Evolutionary conservation across 1,140 invertebrate genomes (phyloP).

Genomic region (Berghia stephanieae): DNA sequence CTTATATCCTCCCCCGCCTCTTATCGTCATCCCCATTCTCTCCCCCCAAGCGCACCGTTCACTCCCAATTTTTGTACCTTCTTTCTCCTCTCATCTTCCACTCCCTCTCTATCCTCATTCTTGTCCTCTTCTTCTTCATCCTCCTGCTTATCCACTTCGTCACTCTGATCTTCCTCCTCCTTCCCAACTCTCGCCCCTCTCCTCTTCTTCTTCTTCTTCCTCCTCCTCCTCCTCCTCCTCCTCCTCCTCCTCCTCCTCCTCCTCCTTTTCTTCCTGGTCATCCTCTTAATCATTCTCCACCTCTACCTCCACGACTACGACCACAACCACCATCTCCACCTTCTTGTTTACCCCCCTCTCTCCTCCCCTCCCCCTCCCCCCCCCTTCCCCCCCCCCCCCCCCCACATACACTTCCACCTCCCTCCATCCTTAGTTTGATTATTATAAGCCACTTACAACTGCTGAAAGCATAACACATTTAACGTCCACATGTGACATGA

Average conservation of each 20-base stretch:
- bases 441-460: too few species aligned
- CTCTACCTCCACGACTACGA: neutral
- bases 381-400: neutral
- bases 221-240: neutral
- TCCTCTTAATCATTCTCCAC: neutral
- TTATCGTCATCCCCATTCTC: too few species aligned
- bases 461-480: too few species aligned
- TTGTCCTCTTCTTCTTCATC: neutral
- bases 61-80: neutral
- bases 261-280: neutral
- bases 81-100: neutral
- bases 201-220: slow-evolving; percentile 3
- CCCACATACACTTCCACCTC: too few species aligned
- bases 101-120: neutral
- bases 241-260: neutral
- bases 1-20: too few species aligned
- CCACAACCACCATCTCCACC: neutral
- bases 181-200: neutral
- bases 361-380: slow-evolving; percentile 3
- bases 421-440: too few species aligned
- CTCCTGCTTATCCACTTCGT: too few species aligned
- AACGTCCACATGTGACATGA: too few species aligned
- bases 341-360: neutral
- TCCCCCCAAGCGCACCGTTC: too few species aligned
- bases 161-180: neutral